These are phyloP conservation scores for Colossoma macropomum DNA, from an alignment of 2,113 vertebrate genomes.

Conservation along the genomic window DNA sequence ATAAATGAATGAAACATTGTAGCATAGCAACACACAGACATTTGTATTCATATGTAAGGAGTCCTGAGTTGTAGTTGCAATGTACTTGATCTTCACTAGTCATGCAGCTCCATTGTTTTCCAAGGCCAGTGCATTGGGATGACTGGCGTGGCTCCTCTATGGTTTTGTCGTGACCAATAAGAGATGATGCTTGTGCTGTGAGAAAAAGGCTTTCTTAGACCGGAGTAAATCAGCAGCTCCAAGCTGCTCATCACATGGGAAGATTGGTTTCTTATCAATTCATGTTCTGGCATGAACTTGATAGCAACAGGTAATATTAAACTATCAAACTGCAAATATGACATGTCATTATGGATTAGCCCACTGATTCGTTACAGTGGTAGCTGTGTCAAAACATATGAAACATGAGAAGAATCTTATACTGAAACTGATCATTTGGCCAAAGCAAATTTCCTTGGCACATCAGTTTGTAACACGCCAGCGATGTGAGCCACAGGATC, in stretches of 20 bases:
- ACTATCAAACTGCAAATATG: not conserved
- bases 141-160: not conserved
- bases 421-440: conserved; percentile 7
- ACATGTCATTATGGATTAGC: not conserved
- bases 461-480: not conserved
- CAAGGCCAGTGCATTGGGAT: not conserved
- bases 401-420: not conserved
- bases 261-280: conserved; percentile 16
- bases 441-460: not conserved
- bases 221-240: not conserved
- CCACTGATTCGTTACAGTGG: not conserved
- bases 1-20: not conserved
- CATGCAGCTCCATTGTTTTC: conserved; percentile 10
- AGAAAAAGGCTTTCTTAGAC: not conserved
- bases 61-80: conserved; percentile 9
- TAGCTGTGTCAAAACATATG: not conserved
- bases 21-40: not conserved
- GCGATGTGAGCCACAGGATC: not conserved
- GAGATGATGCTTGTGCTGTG: not conserved
- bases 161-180: conserved; percentile 15
- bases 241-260: not conserved
- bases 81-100: conserved; percentile 3
- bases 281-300: not conserved
- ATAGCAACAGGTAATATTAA: conserved; percentile 11
- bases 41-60: not conserved